Base-by-base conservation (phyloP, 2,797 vertebrate genomes). In the Microctenopoma steveboyesi region DNA sequence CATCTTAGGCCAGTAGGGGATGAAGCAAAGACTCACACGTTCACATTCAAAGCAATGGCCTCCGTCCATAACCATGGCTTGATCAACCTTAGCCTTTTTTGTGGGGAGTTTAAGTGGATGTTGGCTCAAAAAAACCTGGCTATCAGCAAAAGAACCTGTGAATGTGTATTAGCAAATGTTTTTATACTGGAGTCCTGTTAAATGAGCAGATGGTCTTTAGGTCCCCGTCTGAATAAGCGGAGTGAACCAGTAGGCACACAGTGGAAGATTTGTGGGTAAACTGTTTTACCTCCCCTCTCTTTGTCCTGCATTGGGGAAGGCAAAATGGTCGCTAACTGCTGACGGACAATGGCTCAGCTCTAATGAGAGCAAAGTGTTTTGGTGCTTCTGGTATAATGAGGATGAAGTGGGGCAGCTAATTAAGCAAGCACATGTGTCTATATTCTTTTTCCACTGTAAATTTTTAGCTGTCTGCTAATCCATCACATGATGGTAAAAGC, bases 131-230 rank as follows among this genome's bases (percentile, higher is more conserved):
- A 87, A 88, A 89, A 87, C 87, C 85, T 82, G 90, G 91, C 87
- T 72, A n/a, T 59, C 33, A 2, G 64, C 84, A 90, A 88, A 77
- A 83, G 87, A 74, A 81, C 39, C 56, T 56, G 60, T 91, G 86
- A 87, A 86, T 92, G 37, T 77, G 78, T 62, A 69, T 79, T 76
- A 68, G 82, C 46, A 76, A 79, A 75, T 84, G 88, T 84, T 86
- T 82, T 57, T 61, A 82, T 72, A 65, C 61, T 58, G 63, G 81
- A 78, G 63, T 83, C 84, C 35, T 83, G 79, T 84, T 61, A 89
- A 90, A 85, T 76, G 86, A 91, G 90, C 91, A 93, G 93, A 94
- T 94, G 93, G 92, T 88, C 90, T 83, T 91, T 89, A 73, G 88
- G 87, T 91, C 82, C 55, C 68, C 8, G 82, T 46, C 70, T 92